These are phyloP conservation scores for Strigops habroptila DNA, from an alignment of 2,113 vertebrate genomes.

Conservation along the genomic window DNA sequence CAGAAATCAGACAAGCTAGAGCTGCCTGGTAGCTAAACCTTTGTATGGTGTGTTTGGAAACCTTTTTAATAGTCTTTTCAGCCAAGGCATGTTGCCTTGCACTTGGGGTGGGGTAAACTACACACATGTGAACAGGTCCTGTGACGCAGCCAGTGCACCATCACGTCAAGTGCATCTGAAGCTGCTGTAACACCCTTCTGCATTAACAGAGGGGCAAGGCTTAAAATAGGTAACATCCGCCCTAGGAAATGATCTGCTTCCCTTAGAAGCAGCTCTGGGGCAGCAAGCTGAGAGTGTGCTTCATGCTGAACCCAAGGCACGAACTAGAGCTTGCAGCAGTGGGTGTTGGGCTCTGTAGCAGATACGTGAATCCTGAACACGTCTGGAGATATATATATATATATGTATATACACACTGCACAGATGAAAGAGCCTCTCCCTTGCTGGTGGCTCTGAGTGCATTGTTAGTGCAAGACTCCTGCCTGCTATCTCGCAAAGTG, in stretches of 20 bases:
- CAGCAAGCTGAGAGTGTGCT: background rate
- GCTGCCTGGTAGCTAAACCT: background rate
- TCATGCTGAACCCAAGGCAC: background rate
- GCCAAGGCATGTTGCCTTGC: background rate
- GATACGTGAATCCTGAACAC: accelerated
- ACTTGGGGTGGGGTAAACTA: background rate
- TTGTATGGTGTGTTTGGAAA: background rate
- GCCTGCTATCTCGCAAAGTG: background rate
- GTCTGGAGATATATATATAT: background rate
- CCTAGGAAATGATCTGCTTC: background rate
- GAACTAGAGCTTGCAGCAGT: background rate
- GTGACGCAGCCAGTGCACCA: accelerated
- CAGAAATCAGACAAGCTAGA: background rate
- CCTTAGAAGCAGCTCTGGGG: background rate
- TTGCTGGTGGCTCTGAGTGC: background rate
- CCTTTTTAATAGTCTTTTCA: too few species aligned
- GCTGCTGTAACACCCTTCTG: background rate
- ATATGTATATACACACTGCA: too few species aligned
- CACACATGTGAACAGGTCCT: accelerated
- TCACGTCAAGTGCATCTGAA: background rate
- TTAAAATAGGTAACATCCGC: too few species aligned
- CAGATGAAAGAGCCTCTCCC: background rate
- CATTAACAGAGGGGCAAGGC: background rate
- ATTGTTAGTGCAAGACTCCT: background rate
- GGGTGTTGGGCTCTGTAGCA: background rate